Conservation (phyloP, 2,888 invertebrate genomes). For the Melipona beecheii region DNA sequence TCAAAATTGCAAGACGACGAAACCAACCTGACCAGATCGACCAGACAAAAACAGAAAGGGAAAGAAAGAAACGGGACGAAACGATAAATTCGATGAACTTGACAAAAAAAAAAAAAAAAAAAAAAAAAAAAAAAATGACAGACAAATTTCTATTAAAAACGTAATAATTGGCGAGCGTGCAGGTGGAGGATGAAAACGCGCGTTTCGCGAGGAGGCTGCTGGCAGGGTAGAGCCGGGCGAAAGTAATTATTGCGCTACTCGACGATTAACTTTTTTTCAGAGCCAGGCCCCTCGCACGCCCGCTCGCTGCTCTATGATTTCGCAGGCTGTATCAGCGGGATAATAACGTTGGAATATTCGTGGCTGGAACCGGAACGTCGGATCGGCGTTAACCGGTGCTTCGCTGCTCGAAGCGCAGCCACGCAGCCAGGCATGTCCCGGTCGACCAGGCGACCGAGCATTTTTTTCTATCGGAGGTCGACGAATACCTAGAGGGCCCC, state of each 20-base stretch:
- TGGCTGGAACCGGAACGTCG: conserved; percentile 34
- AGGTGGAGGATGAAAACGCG: background rate
- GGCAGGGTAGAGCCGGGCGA: conserved; percentile 22
- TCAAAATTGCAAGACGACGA: no score
- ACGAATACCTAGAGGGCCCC: background rate
- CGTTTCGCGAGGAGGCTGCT: conserved; percentile 43
- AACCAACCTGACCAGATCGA: no score
- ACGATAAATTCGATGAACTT: no score
- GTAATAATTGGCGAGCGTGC: background rate
- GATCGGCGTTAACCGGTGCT: conserved; percentile 21
- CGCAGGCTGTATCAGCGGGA: conserved; percentile 76
- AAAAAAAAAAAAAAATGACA: background rate
- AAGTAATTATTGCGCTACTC: conserved; percentile 81
- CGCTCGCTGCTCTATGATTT: conserved; percentile 77
- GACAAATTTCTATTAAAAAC: background rate
- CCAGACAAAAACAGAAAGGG: no score
- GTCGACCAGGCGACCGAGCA: background rate
- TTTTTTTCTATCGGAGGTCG: background rate
- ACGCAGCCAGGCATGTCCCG: background rate
- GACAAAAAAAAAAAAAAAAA: no score
- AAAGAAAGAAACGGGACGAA: no score
- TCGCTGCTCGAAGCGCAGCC: background rate
- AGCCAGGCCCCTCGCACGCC: conserved; percentile 19
- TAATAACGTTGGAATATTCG: conserved; percentile 75
- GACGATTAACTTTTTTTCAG: conserved; percentile 81